Base-by-base conservation (phyloP, 2,888 invertebrate genomes). In the Cryptocheilus praepositus region DNA sequence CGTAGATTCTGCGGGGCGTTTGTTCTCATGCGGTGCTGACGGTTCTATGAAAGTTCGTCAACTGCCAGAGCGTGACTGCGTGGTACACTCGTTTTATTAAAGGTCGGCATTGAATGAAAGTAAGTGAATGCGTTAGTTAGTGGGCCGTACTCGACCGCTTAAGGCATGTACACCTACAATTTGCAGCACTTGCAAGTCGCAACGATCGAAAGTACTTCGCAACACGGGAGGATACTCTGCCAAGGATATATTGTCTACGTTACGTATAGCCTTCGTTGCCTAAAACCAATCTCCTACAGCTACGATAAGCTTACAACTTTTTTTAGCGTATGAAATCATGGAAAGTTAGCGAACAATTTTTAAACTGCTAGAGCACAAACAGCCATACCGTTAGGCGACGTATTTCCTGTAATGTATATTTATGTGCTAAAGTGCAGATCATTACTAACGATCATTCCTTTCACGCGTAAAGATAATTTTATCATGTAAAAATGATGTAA, bases 21-120 rank as follows among this genome's bases (percentile, higher is more conserved):
- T 99, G 81, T 99, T 98, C 91, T 99, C 99, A 5, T 99, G 99
- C 89, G 99, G 99, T 63, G 98, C 98, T 57, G 99, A 99, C 91
- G 98, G 98, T 82, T 98, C 98, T 58, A 96, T 99, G 94, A 99
- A 99, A 92, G 96, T 98, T 78, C 93, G 98, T 76, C 95, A 96
- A 88, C 90, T 98, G 81, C 96, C 97, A 18, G 97, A 97, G 86
- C 92, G 95, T 76, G 93, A 93, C 83, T 90, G 90, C 71, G 90
- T 91, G 80, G 90, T 91, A 67, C 91, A 91, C 81, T 89, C 91
- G 69, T 87, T 91, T 82, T 92, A 91, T 86, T 92, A 89, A 80
- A 36, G 36, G 1, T 36, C 13, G 36, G 13, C 36, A 36, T 36
- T 11, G 36, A 36, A 7, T 1, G 8, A 5, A 11, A 11, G 36